Conservation (phyloP, 92 coral and sea anemone genomes). For the Epizoanthus stellaris region DNA sequence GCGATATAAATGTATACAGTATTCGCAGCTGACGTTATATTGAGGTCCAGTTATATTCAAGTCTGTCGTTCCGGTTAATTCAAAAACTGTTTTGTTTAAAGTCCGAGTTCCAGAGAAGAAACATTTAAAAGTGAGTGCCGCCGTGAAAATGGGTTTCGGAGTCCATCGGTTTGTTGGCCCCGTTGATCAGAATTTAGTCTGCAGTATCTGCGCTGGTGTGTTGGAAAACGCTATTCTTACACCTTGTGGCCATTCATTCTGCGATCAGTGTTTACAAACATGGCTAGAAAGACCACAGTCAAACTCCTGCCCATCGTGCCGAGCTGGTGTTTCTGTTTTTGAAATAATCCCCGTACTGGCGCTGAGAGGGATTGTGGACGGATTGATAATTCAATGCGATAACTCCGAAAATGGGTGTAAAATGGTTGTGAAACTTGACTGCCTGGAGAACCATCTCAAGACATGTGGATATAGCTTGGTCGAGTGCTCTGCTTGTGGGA, state of each 20-base stretch:
- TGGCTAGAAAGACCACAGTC: conserved; percentile 93
- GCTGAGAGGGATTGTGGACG: conserved; percentile 91
- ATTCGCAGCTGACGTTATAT: conserved; percentile 64
- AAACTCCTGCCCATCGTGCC: conserved; percentile 89
- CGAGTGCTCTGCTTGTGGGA: conserved; percentile 89
- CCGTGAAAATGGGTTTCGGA: conserved; percentile 86
- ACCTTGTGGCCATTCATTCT: conserved; percentile 97
- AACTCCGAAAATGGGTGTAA: conserved; percentile 91
- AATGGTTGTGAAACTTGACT: conserved; percentile 87
- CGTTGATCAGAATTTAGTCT: conserved; percentile 92
- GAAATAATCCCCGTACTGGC: conserved; percentile 93
- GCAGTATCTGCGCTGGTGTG: conserved; percentile 98
- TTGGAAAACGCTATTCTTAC: conserved; percentile 90
- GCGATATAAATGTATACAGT: conserved; percentile 44
- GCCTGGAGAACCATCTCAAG: conserved; percentile 71
- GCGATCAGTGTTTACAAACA: conserved; percentile 87
- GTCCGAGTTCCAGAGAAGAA: conserved; percentile 1
- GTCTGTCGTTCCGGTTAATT: neutral
- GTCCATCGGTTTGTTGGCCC: conserved; percentile 82
- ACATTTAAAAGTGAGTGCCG: neutral
- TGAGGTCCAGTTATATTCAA: neutral
- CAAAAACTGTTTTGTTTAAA: neutral
- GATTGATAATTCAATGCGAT: conserved; percentile 86
- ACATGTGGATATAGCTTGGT: conserved; percentile 81
- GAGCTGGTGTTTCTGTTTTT: conserved; percentile 64